phyloP scores from a whole-genome alignment of 2,797 vertebrate genomes.

The Manis javanica region DNA sequence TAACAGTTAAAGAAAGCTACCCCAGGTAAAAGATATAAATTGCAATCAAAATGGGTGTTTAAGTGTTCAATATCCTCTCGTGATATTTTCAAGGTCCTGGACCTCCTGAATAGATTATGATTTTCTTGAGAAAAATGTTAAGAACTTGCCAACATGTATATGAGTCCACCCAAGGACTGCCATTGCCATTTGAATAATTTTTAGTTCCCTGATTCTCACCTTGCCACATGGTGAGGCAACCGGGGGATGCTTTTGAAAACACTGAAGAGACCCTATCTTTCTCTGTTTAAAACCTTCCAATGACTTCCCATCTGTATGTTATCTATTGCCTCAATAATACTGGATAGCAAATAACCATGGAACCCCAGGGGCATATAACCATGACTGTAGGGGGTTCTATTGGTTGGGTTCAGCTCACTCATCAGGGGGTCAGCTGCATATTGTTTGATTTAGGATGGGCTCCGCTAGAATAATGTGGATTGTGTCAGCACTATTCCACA shows the following conservation, averaged over 20 bases:
- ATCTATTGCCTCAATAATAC: not conserved
- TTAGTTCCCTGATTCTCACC: not conserved
- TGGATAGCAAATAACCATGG: not conserved
- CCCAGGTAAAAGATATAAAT: not conserved
- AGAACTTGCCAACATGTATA: not conserved
- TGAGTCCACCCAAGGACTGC: not conserved
- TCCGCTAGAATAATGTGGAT: not conserved
- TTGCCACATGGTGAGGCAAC: not conserved
- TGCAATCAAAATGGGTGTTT: not conserved
- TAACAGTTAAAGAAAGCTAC: constrained; percentile 12
- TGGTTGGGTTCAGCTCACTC: not conserved
- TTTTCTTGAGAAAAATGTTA: not conserved
- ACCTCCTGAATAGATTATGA: not conserved
- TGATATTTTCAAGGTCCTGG: constrained; percentile 7
- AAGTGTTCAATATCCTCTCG: not conserved
- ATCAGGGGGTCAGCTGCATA: not conserved
- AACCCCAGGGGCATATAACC: not conserved
- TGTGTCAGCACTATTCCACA: not conserved
- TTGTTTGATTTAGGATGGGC: no score
- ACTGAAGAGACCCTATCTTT: not conserved
- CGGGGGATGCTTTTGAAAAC: not conserved
- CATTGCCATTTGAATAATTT: constrained; percentile 40
- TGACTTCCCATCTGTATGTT: not conserved
- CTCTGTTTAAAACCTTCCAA: not conserved
- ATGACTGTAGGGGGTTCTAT: not conserved